These are phyloP conservation scores for Drosophila gunungcola DNA, from an alignment of 1,140 invertebrate genomes.

Conservation along the genomic window DNA sequence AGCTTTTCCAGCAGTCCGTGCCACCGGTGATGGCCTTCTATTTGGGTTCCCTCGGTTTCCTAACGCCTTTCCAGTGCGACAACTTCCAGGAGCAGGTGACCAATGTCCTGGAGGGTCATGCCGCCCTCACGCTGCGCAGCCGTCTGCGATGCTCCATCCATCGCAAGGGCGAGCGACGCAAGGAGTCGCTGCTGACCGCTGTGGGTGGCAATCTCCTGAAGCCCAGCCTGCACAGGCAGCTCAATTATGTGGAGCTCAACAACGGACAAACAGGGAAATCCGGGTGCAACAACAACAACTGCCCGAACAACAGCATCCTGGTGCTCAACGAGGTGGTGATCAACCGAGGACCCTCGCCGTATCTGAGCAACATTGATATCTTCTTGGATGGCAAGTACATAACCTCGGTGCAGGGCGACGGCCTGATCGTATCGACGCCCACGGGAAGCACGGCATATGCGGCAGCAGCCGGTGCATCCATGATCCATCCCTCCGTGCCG, in stretches of 20 bases:
- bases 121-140: conserved; percentile 94
- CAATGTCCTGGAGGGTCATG: conserved; percentile 95
- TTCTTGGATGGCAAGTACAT: conserved; percentile 98
- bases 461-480: conserved; percentile 98
- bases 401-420: conserved; percentile 98
- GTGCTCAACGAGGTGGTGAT: conserved; percentile 99
- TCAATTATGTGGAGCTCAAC: conserved; percentile 36
- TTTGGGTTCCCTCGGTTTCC: conserved; percentile 96
- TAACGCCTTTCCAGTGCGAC: conserved; percentile 97
- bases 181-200: conserved; percentile 54
- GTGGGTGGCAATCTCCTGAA: conserved; percentile 35
- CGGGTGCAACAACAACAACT: conserved; percentile 35
- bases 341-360: conserved; percentile 96
- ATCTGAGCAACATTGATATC: conserved; percentile 97
- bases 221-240: conserved; percentile 35
- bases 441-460: conserved; percentile 99
- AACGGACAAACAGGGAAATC: conserved; percentile 20
- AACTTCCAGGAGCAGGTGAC: conserved; percentile 98
- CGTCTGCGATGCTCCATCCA: conserved; percentile 95
- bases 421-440: conserved; percentile 96
- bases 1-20: conserved; percentile 97
- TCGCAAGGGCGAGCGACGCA: conserved; percentile 86
- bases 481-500: conserved; percentile 98
- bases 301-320: conserved; percentile 67
- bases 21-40: conserved; percentile 99